These are phyloP conservation scores for Dasyprocta punctata DNA, from an alignment of 2,113 vertebrate species.

Conservation along the genomic window DNA sequence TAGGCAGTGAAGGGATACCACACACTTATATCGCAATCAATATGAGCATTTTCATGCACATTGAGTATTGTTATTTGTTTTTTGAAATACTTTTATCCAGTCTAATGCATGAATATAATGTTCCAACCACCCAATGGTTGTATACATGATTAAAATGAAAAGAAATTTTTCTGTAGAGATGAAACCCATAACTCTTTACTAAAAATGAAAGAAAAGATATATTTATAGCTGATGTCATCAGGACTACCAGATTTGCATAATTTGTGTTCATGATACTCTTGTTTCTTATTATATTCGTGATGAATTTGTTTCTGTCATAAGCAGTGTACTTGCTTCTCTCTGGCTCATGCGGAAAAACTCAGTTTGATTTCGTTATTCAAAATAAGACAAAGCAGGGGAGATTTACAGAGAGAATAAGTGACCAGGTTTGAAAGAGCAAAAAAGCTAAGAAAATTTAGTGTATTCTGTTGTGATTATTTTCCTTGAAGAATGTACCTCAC, in stretches of 20 bases:
- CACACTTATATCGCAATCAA: neutral
- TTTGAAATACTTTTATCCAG: conserved; percentile 1
- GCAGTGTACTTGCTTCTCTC: neutral
- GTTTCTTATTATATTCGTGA: conserved; percentile 29
- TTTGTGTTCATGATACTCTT: neutral
- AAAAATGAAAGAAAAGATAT: conserved; percentile 29
- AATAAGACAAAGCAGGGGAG: neutral
- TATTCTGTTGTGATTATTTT: conserved; percentile 25
- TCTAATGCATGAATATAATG: neutral
- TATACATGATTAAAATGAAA: neutral
- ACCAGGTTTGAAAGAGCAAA: neutral
- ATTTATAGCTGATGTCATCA: neutral
- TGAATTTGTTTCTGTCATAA: neutral
- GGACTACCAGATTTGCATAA: neutral
- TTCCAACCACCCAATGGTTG: neutral
- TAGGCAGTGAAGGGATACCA: neutral
- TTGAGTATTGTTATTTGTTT: neutral
- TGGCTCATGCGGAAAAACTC: neutral
- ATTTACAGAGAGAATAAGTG: conserved; percentile 9
- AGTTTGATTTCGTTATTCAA: conserved; percentile 13
- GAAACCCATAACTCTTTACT: neutral
- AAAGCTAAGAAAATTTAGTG: conserved; percentile 1
- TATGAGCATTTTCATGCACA: neutral
- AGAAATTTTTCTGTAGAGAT: neutral
- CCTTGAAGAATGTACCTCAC: neutral